Conservation (phyloP, 2,888 invertebrate genomes). For the Epinotia brunnichana region DNA sequence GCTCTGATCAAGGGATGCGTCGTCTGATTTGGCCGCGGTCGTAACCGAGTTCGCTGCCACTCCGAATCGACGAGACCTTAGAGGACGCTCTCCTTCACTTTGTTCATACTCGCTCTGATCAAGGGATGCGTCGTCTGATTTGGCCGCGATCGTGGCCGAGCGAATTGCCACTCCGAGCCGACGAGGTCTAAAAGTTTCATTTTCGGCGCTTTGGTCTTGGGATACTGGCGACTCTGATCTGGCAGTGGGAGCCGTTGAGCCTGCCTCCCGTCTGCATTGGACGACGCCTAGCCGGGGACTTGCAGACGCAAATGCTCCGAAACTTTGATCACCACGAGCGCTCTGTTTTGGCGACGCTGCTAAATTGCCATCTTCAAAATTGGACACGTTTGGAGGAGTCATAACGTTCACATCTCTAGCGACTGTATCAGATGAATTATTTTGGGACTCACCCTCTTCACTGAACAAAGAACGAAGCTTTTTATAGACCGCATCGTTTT, state of each 20-base stretch:
- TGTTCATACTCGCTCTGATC: conserved; percentile 5
- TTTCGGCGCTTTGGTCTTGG: background rate
- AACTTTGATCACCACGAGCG: background rate
- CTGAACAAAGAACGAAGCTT: conserved; percentile 11
- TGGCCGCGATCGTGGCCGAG: background rate
- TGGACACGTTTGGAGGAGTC: background rate
- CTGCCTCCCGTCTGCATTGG: background rate
- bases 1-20: too few relatives aligned
- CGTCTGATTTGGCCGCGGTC: too few relatives aligned
- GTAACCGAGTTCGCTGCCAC: background rate
- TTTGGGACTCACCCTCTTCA: background rate
- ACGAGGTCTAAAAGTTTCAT: background rate
- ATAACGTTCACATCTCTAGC: background rate
- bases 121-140: background rate
- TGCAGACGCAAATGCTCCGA: background rate
- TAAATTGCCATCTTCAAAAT: conserved; percentile 3
- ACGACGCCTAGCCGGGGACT: background rate
- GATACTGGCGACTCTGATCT: background rate
- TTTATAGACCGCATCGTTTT: conserved; percentile 11
- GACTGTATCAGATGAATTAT: conserved; percentile 1
- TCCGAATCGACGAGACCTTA: background rate
- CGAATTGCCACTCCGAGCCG: background rate
- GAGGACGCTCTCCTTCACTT: background rate
- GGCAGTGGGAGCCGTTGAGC: background rate
- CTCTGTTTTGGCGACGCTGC: background rate